Conservation (phyloP, 64 coral and sea anemone genomes). For the Porites lutea region DNA sequence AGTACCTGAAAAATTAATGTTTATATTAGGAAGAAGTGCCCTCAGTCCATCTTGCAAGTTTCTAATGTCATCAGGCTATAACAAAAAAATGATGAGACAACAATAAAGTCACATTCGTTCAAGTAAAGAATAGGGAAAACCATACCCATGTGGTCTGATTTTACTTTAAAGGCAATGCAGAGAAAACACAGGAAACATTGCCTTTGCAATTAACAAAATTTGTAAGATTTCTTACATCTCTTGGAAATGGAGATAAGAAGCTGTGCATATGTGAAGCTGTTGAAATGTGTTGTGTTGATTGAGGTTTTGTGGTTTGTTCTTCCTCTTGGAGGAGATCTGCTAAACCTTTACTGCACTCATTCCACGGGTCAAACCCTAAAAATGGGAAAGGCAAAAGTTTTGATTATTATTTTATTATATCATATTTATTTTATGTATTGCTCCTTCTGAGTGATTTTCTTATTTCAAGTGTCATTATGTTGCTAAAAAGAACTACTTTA, state of each 20-base stretch:
- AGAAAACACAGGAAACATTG: too few relatives aligned
- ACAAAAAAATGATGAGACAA: background rate
- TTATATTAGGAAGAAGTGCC: slow-evolving; percentile 96
- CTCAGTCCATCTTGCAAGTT: slow-evolving; percentile 94
- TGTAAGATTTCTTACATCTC: background rate
- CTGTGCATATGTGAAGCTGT: background rate
- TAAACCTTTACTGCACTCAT: slow-evolving; percentile 92
- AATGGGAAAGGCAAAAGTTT: background rate
- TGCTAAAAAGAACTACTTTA: too few relatives aligned
- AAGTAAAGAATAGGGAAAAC: background rate
- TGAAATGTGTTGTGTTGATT: background rate
- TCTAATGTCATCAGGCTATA: slow-evolving; percentile 62
- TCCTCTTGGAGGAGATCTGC: slow-evolving; percentile 93
- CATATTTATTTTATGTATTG: background rate
- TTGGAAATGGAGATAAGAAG: slow-evolving; percentile 3
- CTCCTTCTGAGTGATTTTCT: too few relatives aligned
- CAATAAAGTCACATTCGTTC: background rate
- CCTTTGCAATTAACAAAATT: too few relatives aligned
- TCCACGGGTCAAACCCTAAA: slow-evolving; percentile 94
- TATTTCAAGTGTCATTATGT: too few relatives aligned
- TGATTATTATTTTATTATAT: background rate
- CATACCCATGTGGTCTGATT: too few relatives aligned
- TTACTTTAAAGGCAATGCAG: too few relatives aligned
- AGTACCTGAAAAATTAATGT: slow-evolving; percentile 97
- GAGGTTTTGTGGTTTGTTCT: slow-evolving; percentile 17